A percentile compares a stretch with the other conserved stretches of the same genome.
Conservation (phyloP, 2,797 vertebrate genomes). For the Carapus acus region DNA sequence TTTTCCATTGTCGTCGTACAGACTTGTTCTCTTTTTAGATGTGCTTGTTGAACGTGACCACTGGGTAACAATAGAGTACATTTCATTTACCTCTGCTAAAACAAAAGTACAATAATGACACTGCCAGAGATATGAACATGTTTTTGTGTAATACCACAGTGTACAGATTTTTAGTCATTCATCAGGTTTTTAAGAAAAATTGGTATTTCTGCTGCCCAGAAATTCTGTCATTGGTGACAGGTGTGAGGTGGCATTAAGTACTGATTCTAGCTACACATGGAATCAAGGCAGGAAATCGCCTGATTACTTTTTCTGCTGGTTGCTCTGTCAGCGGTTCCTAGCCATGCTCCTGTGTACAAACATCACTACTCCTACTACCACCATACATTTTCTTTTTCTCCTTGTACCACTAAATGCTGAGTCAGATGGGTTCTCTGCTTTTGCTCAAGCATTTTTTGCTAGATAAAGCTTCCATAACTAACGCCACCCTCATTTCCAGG, state of each 20-base stretch:
- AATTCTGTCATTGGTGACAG: constrained; percentile 1
- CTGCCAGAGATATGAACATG: no score
- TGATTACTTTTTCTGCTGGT: constrained; percentile 52
- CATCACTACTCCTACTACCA: no score
- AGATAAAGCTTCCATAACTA: no score
- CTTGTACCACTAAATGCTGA: not conserved
- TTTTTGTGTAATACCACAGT: no score
- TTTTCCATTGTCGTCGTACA: not conserved
- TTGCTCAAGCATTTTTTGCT: not conserved
- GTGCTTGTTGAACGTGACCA: not conserved
- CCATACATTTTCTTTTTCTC: not conserved
- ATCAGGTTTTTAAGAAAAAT: not conserved
- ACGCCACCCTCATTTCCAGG: not conserved
- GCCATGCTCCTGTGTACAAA: not conserved
- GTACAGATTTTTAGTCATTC: no score
- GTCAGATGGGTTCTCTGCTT: not conserved
- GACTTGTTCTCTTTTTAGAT: constrained; percentile 5
- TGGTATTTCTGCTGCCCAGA: not conserved
- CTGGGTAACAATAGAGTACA: not conserved
- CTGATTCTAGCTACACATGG: constrained; percentile 14
- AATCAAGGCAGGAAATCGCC: constrained; percentile 58
- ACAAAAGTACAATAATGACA: no score
- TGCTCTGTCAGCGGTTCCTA: constrained; percentile 5
- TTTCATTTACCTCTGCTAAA: not conserved
- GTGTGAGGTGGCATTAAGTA: constrained; percentile 3